phyloP scores from a whole-genome alignment of 2,797 vertebrate genomes.

The Lophura swinhoii region DNA sequence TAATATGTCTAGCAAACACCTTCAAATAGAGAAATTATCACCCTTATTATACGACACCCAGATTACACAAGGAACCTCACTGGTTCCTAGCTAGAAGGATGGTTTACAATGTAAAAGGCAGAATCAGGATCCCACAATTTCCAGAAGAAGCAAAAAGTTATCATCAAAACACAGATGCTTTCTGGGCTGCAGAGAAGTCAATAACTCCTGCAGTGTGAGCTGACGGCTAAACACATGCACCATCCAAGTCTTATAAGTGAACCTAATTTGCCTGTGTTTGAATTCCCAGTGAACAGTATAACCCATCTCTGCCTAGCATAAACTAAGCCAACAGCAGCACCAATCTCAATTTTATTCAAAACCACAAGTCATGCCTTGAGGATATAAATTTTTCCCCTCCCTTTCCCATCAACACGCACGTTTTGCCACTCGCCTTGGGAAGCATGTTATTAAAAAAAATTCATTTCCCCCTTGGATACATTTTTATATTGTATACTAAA shows the following conservation, averaged over 20 bases:
- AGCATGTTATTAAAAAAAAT: slow-evolving; percentile 57
- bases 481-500: slow-evolving; percentile 72
- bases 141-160: not conserved
- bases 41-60: not conserved
- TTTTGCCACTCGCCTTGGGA: slow-evolving; percentile 57
- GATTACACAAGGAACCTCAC: not conserved
- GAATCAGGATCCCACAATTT: not conserved
- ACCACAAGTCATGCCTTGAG: slow-evolving; percentile 63
- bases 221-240: not conserved
- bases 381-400: slow-evolving; percentile 66
- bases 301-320: slow-evolving; percentile 24
- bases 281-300: slow-evolving; percentile 34
- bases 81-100: not conserved
- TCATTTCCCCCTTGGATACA: slow-evolving; percentile 63
- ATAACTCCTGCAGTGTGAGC: not conserved
- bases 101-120: accelerated
- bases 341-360: slow-evolving; percentile 54
- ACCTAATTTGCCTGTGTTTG: not conserved
- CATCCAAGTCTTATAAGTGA: slow-evolving; percentile 13
- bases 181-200: not conserved
- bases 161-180: not conserved
- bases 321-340: slow-evolving; percentile 65
- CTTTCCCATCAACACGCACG: slow-evolving; percentile 39
- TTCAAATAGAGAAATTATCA: not conserved
- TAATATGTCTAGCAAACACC: not conserved